Evolutionary conservation across 1,140 invertebrate species (phyloP), one percentile per base, ranked within the genome.

Genomic region (Eueides isabella): DNA sequence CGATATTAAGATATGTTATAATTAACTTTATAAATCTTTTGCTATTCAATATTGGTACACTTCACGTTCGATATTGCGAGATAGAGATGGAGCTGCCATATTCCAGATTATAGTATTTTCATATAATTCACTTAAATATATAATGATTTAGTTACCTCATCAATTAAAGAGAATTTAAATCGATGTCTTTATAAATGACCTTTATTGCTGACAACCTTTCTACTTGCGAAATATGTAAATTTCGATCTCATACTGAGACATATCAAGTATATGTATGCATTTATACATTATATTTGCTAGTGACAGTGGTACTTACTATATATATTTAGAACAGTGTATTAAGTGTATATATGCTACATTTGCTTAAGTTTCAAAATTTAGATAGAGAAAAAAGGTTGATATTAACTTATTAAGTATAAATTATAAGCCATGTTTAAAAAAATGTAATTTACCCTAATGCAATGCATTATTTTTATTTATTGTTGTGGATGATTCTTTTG

Each of bases 41-140:
- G 48, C 23, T 28, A 35, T 38, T 61, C 61, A 31, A 35, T 44
- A 35, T 61, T 26, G 31, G 35, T 67, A 30, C 41, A 67, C 41
- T 48, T 65, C 5, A 19, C n/a, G 11, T 68, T 44, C 28, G 16
- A 61, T 41, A 31, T 71, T 67, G 62, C 61, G 29, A 30, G 35
- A 38, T 30, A 66, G 33, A 63, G 62, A 33, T 71, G 9, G 55
- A 44, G 31, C n/a, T 80, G 74, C 78, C 80, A 76, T 80, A 78
- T 82, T 80, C 71, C 61, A 75, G 48, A 65, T 35, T 65, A 62
- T 41, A 71, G 64, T 67, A 38, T 35, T 48, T 48, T 67, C 63
- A 26, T 64, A 67, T 62, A 55, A 26, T 74, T 12, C 33, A 44
- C 67, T 61, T 26, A 31, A 65, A 71, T 26, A 72, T 67, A 28